A percentile compares a stretch with the other conserved stretches of the same genome.
Evolutionary conservation across 2,888 invertebrate genomes (phyloP).

Genomic region (Cosmorhoe ocellata): DNA sequence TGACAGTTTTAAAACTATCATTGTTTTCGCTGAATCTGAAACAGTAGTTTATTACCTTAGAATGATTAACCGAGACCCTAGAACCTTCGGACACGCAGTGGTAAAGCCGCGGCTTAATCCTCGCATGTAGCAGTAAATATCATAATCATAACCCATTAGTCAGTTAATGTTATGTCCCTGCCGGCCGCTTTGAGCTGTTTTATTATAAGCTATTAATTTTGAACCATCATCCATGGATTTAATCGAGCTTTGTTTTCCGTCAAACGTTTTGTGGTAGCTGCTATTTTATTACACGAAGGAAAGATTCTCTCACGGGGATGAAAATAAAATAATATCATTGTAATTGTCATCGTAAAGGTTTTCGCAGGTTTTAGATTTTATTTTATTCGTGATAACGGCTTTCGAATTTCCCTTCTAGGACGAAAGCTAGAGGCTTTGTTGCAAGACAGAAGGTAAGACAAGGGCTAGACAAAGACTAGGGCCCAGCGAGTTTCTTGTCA

Average conservation of each 20-base stretch:
- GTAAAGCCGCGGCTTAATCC: conserved; percentile 56
- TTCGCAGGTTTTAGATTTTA: too few species aligned
- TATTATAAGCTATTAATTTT: conserved; percentile 71
- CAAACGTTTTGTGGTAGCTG: conserved; percentile 17
- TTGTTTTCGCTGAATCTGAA: too few species aligned
- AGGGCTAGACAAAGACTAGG: too few species aligned
- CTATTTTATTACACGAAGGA: conserved; percentile 2
- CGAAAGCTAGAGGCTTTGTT: too few species aligned
- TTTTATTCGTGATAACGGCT: too few species aligned
- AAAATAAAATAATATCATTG: too few species aligned
- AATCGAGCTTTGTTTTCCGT: conserved; percentile 42
- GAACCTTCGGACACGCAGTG: conserved; percentile 29
- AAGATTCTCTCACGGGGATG: conserved; percentile 6
- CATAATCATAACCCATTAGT: conserved; percentile 79
- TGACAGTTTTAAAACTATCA: not conserved
- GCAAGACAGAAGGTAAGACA: too few species aligned
- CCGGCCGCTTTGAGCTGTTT: conserved; percentile 62
- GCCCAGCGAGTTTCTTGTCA: too few species aligned
- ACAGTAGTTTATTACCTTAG: too few species aligned
- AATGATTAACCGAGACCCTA: not conserved
- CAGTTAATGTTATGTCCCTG: conserved; percentile 73
- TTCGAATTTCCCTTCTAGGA: too few species aligned
- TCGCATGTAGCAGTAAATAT: conserved; percentile 76
- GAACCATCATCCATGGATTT: conserved; percentile 51
- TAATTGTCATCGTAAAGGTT: too few species aligned